Evolutionary conservation across 2,797 vertebrate species (phyloP), one percentile per base, ranked within the genome.

Genomic region (Otolemur crassicaudatus): DNA sequence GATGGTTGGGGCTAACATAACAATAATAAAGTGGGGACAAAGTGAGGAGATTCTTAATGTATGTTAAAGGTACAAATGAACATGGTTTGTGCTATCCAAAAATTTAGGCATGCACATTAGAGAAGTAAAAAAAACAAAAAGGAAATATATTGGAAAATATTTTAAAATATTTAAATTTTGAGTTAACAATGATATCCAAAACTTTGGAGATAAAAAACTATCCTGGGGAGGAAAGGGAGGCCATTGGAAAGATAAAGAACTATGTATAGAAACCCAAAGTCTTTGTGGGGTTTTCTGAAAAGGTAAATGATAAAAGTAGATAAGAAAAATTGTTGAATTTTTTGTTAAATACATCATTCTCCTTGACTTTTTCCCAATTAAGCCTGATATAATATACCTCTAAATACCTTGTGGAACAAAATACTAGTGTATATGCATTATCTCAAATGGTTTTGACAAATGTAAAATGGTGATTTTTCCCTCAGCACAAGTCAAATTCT

Each of bases 131-230:
- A 61, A 83, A 88, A 67, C 82, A 16, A 79, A 76, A 53, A 22
- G 11, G 11, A 87, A 91, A 34, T 9, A 34, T 40, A 87, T 29
- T 61, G 73, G 79, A 81, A 60, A 19, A 23, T 56, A 53, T 58
- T 34, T 85, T 93, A 83, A 87, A 56, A 65, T 87, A 69, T 73
- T 37, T 81, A 85, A 63, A 63, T 46, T 80, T 84, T 70, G 46
- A 91, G 31, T 80, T 34, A 84, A 67, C 25, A 83, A 34, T 91
- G 29, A 61, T 73, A 77, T 58, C 25, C 82, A 94, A 69, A 90
- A 17, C 3, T 80, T 61, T 17, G 34, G 19, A 76, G 25, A 23
- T 56, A 12, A 65, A 20, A 67, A 84, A 27, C 8, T 76, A 12
- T 2, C 23, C 72, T 46, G 34, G 12, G 22, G 23, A 67, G 27